Percentiles rank a stretch among this genome's conserved stretches.
phyloP scores from a whole-genome alignment of 2,113 vertebrate species.

The Chlorodrepanis virens region DNA sequence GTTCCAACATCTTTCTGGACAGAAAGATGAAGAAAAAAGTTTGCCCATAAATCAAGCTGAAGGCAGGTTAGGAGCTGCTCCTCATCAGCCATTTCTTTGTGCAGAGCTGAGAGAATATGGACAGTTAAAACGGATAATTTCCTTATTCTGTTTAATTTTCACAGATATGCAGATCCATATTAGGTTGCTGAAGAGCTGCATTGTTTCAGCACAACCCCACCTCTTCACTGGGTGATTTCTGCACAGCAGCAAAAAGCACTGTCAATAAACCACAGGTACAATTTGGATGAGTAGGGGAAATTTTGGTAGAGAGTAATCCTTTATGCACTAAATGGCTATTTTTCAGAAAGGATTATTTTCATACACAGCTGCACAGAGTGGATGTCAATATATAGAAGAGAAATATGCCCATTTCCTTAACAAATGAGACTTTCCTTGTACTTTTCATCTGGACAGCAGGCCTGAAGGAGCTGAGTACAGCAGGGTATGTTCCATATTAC shows the following conservation, averaged over 20 bases:
- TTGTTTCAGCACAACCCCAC: not conserved
- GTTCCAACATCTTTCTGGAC: not conserved
- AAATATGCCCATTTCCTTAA: not conserved
- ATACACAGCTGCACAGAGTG: not conserved
- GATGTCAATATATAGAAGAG: not conserved
- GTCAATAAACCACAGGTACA: not conserved
- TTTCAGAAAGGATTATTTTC: not conserved
- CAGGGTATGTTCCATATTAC: not conserved
- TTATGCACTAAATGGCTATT: not conserved
- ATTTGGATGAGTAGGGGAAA: not conserved
- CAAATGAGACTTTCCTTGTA: not conserved
- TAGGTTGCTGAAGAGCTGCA: not conserved
- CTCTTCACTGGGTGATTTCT: not conserved
- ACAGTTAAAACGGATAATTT: not conserved
- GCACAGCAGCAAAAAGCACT: not conserved
- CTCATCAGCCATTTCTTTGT: not conserved
- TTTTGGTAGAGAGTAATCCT: not conserved
- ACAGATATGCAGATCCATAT: not conserved
- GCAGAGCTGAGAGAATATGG: accelerated
- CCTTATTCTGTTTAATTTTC: not conserved
- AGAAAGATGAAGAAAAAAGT: not conserved
- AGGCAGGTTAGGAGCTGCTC: conserved; percentile 15
- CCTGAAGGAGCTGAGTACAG: not conserved
- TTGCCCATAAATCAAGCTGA: not conserved
- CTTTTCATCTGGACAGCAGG: conserved; percentile 26